These are phyloP conservation scores for Ciona savignyi DNA, from an alignment of 23 tunicate genomes.

Conservation along the genomic window DNA sequence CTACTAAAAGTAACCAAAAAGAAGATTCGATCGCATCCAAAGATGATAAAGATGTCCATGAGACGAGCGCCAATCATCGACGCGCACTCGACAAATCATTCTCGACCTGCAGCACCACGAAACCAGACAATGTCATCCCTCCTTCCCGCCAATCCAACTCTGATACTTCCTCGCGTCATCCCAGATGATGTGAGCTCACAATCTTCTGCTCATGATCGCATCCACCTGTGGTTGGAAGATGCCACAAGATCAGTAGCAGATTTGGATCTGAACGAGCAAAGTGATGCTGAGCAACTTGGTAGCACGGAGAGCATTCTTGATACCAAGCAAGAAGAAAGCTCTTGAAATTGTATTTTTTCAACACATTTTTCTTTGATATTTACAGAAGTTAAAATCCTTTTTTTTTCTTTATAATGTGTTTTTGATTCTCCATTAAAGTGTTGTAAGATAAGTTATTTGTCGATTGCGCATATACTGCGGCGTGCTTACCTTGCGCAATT, in stretches of 20 bases:
- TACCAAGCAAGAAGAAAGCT: neutral
- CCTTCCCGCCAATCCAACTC: neutral
- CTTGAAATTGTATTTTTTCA: neutral
- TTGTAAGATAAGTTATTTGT: neutral
- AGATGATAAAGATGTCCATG: neutral
- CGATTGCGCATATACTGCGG: too few relatives aligned
- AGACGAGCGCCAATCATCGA: neutral
- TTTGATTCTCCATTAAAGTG: neutral
- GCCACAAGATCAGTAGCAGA: slow-evolving; percentile 11
- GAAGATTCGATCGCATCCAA: neutral
- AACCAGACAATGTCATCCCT: neutral
- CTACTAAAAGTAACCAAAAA: too few relatives aligned
- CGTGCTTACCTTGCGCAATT: too few relatives aligned
- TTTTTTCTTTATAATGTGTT: neutral
- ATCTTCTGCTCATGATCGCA: slow-evolving; percentile 39
- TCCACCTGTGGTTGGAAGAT: slow-evolving; percentile 49
- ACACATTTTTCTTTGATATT: too few relatives aligned
- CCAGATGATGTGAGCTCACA: neutral
- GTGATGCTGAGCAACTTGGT: neutral
- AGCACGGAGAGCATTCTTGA: neutral
- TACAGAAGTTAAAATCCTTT: neutral
- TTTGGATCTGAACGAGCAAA: neutral
- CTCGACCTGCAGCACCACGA: slow-evolving; percentile 34
- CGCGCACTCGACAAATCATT: slow-evolving; percentile 27
- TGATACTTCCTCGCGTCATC: neutral